A percentile compares a stretch with the other conserved stretches of the same genome.
These are phyloP conservation scores for Folsomia candida DNA, from an alignment of 2,888 invertebrate genomes.

Conservation along the genomic window DNA sequence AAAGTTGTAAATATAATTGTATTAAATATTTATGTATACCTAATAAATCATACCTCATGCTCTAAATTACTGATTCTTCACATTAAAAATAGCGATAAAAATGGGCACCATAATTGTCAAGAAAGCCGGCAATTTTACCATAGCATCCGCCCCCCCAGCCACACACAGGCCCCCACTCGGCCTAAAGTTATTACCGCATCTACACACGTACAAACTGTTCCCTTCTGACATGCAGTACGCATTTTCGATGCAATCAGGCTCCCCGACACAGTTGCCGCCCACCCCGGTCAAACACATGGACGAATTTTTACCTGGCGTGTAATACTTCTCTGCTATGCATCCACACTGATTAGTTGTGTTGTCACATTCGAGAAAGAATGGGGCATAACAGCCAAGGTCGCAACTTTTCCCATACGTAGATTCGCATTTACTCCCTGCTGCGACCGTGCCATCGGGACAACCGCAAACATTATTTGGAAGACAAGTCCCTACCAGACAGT, in stretches of 20 bases:
- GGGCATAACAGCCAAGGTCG: too few species aligned
- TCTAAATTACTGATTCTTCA: too few species aligned
- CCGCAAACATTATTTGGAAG: too few species aligned
- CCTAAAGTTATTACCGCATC: too few species aligned
- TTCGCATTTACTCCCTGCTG: background rate
- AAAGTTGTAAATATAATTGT: too few species aligned
- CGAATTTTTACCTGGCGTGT: conserved; percentile 4
- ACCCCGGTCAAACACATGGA: conserved; percentile 1
- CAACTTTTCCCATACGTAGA: background rate
- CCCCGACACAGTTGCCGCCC: background rate
- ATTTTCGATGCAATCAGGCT: background rate
- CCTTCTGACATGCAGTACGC: too few species aligned
- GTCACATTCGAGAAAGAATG: too few species aligned
- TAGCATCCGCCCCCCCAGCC: background rate
- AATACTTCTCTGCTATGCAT: background rate
- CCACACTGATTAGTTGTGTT: too few species aligned
- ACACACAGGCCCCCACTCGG: background rate
- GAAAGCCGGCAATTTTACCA: background rate
- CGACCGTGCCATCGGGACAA: conserved; percentile 6
- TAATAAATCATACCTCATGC: too few species aligned
- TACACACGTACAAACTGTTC: too few species aligned
- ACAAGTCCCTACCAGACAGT: too few species aligned
- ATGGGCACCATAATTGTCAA: background rate
- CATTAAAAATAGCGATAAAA: background rate
- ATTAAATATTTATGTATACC: too few species aligned